phyloP scores from a whole-genome alignment of 1,140 invertebrate genomes.

The Drosophila bocki region DNA sequence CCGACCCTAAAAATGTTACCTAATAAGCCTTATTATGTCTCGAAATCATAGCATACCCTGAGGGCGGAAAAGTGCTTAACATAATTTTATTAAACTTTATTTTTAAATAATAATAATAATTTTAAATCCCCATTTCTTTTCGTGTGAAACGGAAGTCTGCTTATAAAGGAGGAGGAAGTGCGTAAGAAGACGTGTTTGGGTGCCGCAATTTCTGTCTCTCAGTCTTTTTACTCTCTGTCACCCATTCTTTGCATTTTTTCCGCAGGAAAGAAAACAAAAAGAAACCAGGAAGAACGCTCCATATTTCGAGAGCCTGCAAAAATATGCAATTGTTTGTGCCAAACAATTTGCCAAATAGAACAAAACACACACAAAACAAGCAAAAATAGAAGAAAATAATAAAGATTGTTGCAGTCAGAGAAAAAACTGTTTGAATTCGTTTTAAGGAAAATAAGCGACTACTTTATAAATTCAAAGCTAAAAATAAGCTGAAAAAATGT shows the following conservation, averaged over 20 bases:
- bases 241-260: slow-evolving; percentile 11
- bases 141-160: neutral
- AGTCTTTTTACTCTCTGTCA: slow-evolving; percentile 14
- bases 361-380: slow-evolving; percentile 6
- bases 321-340: slow-evolving; percentile 69
- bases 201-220: slow-evolving; percentile 21
- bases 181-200: slow-evolving; percentile 30
- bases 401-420: neutral
- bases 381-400: slow-evolving; percentile 7
- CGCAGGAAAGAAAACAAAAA: slow-evolving; percentile 14
- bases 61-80: accelerated
- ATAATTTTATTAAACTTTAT: too few species aligned
- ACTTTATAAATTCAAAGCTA: neutral
- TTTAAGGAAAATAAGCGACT: neutral
- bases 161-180: slow-evolving; percentile 4
- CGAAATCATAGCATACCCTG: neutral
- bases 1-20: neutral
- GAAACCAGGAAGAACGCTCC: slow-evolving; percentile 26
- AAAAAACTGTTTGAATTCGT: neutral
- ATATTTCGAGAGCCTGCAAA: slow-evolving; percentile 58
- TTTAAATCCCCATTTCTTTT: neutral
- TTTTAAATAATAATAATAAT: too few species aligned
- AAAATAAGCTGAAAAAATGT: neutral
- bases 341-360: slow-evolving; percentile 62
- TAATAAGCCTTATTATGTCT: neutral